Conservation (phyloP, 2,113 vertebrate species). For the Oriolus oriolus region DNA sequence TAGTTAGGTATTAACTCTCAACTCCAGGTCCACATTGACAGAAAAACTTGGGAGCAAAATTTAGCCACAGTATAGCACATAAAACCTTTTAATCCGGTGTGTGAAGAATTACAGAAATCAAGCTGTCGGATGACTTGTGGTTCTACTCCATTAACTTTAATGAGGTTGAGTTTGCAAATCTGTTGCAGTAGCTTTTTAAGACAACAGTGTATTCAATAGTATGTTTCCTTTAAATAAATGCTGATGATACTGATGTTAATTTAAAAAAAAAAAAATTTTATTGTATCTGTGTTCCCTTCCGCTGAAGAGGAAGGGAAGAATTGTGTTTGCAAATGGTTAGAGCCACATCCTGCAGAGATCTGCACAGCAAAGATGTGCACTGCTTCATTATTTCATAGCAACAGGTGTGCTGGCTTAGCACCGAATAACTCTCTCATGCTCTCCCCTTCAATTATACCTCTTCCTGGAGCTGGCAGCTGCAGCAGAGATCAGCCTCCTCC, state of each 20-base stretch:
- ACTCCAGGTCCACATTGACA: not conserved
- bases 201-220: not conserved
- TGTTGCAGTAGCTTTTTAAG: not conserved
- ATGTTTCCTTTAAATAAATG: not conserved
- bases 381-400: conserved; percentile 4
- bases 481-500: conserved; percentile 13
- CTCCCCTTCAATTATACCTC: conserved; percentile 2
- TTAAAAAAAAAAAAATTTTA: not conserved
- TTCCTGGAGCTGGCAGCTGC: conserved; percentile 53
- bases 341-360: not conserved
- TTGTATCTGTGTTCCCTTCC: not conserved
- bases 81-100: not conserved
- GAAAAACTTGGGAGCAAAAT: not conserved
- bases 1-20: not conserved
- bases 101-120: not conserved
- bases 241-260: not conserved
- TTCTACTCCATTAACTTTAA: not conserved
- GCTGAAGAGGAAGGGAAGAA: not conserved
- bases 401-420: conserved; percentile 11
- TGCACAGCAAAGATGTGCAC: not conserved
- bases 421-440: not conserved
- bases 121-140: not conserved
- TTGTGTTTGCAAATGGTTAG: not conserved
- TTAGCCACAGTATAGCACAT: not conserved
- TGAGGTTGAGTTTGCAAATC: not conserved